phyloP scores from a whole-genome alignment of 2,113 vertebrate genomes.

The Anarrhichthys ocellatus region DNA sequence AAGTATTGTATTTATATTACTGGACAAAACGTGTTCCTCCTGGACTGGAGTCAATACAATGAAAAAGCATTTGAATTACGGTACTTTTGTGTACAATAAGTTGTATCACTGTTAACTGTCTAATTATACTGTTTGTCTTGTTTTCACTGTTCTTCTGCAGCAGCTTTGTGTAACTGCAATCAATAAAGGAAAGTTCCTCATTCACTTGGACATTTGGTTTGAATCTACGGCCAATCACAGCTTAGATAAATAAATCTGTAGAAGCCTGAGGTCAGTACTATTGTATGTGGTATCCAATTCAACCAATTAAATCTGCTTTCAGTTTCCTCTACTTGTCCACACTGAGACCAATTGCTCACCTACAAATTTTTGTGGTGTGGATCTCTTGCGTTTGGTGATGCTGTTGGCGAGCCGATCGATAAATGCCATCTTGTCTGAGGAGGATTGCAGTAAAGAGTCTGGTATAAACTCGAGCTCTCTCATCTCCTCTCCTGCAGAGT shows the following conservation, averaged over 20 bases:
- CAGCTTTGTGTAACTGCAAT: background rate
- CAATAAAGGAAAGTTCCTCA: background rate
- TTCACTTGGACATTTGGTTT: background rate
- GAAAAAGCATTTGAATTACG: background rate
- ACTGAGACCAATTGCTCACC: conserved; percentile 85
- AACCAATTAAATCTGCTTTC: conserved; percentile 17
- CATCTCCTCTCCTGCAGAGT: conserved; percentile 90
- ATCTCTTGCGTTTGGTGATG: conserved; percentile 97
- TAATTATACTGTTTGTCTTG: background rate
- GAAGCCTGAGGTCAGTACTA: conserved; percentile 2
- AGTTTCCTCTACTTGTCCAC: conserved; percentile 43
- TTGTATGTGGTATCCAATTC: conserved; percentile 10
- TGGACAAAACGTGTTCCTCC: background rate
- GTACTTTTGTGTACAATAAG: background rate
- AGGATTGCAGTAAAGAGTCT: conserved; percentile 90
- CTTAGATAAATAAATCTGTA: background rate
- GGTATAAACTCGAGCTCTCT: conserved; percentile 93
- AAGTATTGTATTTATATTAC: background rate
- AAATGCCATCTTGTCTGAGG: conserved; percentile 92
- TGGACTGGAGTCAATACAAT: background rate
- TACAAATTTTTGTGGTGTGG: conserved; percentile 96
- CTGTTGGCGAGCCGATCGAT: conserved; percentile 94
- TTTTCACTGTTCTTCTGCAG: background rate
- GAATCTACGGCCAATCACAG: conserved; percentile 2
- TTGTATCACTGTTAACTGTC: background rate